Evolutionary conservation across 2,888 invertebrate species (phyloP), one percentile per base, ranked within the genome.

Genomic region (Plagodis pulveraria): DNA sequence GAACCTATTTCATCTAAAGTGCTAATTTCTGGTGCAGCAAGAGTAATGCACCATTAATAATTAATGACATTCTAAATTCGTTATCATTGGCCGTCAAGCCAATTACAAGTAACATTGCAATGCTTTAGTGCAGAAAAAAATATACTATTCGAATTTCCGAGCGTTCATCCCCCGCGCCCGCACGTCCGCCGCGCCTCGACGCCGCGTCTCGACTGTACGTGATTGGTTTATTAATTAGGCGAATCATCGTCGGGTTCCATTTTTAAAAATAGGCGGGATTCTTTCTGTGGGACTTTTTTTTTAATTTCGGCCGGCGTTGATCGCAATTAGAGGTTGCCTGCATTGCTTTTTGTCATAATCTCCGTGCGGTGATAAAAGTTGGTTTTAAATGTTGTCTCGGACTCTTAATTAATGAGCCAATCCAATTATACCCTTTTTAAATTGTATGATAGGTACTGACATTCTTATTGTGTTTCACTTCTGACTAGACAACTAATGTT

Each of bases 181-280:
- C 92, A 86, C 91, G 90, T 87, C 90, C 89, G 89, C 86, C 91
- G 91, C 91, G 82, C 91, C 87, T 87, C 88, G 86, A 81, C 84
- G 89, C 90, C 91, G 91, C 90, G 91, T 89, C 92, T 87, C 90
- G 88, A 87, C 84, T 89, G 91, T 90, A 91, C 92, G 92, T 92
- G 92, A 92, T 92, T 92, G 92, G 92, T 90, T 92, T 92, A 91
- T 91, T 91, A 92, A 92, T 92, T 92, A 92, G 90, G 88, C 91
- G 91, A 91, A 91, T 92, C 91, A 91, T 91, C 91, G 76, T 78
- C 82, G 80, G 83, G 83, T 83, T 83, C 78, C 85, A 85, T 91
- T 92, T 92, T 92, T 89, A 91, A 92, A 91, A 91, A 92, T 92
- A 92, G 91, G 91, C 90, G 91, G 91, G 91, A 92, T 92, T 91